A percentile compares a stretch with the other conserved stretches of the same genome.
phyloP scores from a whole-genome alignment of 2,888 invertebrate species.

The Chrysolina americana region DNA sequence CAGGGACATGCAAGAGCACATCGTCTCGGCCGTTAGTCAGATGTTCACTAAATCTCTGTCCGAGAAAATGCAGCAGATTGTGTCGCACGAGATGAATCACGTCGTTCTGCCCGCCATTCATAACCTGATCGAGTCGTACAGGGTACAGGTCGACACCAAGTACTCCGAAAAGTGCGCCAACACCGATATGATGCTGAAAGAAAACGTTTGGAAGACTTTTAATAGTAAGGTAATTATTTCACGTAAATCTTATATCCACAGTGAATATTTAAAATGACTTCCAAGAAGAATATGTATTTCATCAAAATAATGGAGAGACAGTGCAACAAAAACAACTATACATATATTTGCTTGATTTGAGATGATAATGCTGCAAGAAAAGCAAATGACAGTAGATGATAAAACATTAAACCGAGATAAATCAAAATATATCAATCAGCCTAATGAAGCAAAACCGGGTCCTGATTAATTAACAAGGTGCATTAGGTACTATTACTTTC shows the following conservation, averaged over 20 bases:
- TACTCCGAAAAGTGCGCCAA: conserved; percentile 80
- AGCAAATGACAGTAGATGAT: no score
- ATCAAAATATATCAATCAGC: no score
- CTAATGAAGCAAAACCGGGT: no score
- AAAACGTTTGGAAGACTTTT: conserved; percentile 85
- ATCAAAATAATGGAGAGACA: no score
- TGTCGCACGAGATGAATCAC: conserved; percentile 74
- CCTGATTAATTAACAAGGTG: no score
- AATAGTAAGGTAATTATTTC: conserved; percentile 78
- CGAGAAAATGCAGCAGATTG: conserved; percentile 73
- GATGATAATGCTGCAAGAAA: no score
- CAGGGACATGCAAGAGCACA: conserved; percentile 70
- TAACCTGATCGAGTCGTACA: conserved; percentile 81
- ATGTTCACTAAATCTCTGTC: conserved; percentile 64
- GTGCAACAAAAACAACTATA: no score
- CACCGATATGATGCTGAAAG: conserved; percentile 82
- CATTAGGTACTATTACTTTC: no score
- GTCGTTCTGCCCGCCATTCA: conserved; percentile 74
- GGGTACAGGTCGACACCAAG: conserved; percentile 81
- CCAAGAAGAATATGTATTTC: no score
- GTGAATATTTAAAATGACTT: no score
- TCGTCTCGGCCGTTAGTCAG: conserved; percentile 73
- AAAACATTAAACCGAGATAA: no score
- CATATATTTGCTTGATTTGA: no score
- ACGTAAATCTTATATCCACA: not conserved